phyloP scores from a whole-genome alignment of 2,888 invertebrate species.

The Thera britannica region DNA sequence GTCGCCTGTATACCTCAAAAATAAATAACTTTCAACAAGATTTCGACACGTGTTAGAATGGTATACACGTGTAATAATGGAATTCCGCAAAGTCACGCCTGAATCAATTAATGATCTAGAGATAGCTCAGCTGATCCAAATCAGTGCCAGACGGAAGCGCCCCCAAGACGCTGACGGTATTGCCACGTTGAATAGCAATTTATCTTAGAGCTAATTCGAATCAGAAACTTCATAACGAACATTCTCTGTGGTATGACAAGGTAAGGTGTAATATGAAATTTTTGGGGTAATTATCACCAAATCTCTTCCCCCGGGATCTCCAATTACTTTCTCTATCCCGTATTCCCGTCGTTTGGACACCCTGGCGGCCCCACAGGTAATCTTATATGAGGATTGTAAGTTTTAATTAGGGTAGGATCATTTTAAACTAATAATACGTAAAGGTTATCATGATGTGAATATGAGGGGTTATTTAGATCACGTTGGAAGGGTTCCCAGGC shows the following conservation, averaged over 20 bases:
- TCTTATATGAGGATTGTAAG: conserved; percentile 23
- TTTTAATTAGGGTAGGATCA: conserved; percentile 27
- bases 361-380: conserved; percentile 19
- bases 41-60: too few relatives aligned
- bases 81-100: too few relatives aligned
- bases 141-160: too few relatives aligned
- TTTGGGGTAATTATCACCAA: conserved; percentile 47
- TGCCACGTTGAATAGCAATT: too few relatives aligned
- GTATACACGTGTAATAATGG: too few relatives aligned
- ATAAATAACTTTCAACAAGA: too few relatives aligned
- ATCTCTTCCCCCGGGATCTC: conserved; percentile 33
- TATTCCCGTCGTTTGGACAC: conserved; percentile 8
- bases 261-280: conserved; percentile 48
- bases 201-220: too few relatives aligned
- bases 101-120: too few relatives aligned
- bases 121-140: too few relatives aligned
- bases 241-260: conserved; percentile 32
- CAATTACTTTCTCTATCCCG: conserved; percentile 31
- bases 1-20: too few relatives aligned
- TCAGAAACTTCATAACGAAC: too few relatives aligned
- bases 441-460: conserved; percentile 5
- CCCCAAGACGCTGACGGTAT: too few relatives aligned
- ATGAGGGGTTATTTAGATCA: background rate
- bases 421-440: conserved; percentile 26
- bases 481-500: background rate